These are phyloP conservation scores for Willisornis vidua DNA, from an alignment of 2,113 vertebrate genomes.

Conservation along the genomic window DNA sequence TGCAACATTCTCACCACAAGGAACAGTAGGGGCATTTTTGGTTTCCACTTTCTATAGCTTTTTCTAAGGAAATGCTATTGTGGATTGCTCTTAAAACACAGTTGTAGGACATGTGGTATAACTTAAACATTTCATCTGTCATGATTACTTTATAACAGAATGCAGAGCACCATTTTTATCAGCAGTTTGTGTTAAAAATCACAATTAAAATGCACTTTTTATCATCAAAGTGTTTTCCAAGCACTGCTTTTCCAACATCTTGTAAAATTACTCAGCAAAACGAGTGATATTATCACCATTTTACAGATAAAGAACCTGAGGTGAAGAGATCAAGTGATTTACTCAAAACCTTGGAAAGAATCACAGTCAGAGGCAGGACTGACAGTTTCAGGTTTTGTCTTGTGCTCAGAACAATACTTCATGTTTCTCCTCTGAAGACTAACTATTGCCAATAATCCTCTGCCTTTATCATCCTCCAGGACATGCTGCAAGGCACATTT, in stretches of 20 bases:
- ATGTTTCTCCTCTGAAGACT: background rate
- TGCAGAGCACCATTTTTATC: background rate
- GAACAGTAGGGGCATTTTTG: background rate
- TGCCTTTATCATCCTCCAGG: background rate
- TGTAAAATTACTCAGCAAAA: background rate
- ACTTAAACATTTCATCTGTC: slow-evolving; percentile 25
- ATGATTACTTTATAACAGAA: slow-evolving; percentile 3
- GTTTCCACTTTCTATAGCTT: background rate
- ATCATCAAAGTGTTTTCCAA: slow-evolving; percentile 3
- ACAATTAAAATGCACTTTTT: background rate
- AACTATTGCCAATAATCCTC: background rate
- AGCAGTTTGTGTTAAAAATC: background rate
- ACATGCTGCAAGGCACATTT: background rate
- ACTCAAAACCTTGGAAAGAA: background rate
- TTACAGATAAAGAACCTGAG: background rate
- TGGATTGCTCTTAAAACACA: slow-evolving; percentile 7
- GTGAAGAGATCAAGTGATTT: background rate
- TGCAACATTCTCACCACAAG: background rate
- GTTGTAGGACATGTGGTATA: background rate
- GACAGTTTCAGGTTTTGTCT: background rate
- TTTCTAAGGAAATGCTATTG: background rate
- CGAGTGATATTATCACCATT: background rate
- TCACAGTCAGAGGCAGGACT: background rate
- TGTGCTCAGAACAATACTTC: background rate
- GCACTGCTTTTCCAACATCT: background rate